A percentile compares a stretch with the other conserved stretches of the same genome.
phyloP scores from a whole-genome alignment of 2,113 vertebrate species.

The Progne subis region DNA sequence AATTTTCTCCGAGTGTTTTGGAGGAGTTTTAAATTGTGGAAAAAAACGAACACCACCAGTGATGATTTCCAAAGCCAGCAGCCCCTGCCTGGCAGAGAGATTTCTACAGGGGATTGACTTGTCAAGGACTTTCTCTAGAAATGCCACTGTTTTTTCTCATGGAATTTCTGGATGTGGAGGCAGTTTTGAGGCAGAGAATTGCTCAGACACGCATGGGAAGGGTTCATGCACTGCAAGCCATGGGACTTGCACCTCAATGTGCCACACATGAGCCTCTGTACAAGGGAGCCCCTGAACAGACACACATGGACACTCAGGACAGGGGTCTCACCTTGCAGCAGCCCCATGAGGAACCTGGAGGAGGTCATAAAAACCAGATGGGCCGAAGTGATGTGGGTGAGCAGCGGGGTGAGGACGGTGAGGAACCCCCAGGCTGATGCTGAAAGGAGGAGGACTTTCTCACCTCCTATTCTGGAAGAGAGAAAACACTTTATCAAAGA shows the following conservation, averaged over 20 bases:
- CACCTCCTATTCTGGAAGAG: constrained; percentile 87
- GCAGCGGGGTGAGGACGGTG: constrained; percentile 84
- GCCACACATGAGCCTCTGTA: fast-evolving
- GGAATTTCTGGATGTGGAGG: not conserved
- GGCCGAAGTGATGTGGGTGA: constrained; percentile 82
- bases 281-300: not conserved
- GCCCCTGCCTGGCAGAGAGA: not conserved
- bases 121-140: not conserved
- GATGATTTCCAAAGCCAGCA: not conserved
- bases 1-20: not conserved
- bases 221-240: not conserved
- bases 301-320: fast-evolving
- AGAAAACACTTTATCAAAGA: not conserved
- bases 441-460: constrained; percentile 90
- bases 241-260: not conserved
- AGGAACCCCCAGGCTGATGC: constrained; percentile 90
- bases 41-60: not conserved
- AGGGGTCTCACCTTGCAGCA: constrained; percentile 87
- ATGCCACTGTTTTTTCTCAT: not conserved
- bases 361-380: constrained; percentile 86
- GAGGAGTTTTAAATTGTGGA: not conserved
- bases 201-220: not conserved
- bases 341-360: constrained; percentile 89
- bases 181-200: not conserved
- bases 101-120: not conserved